These are phyloP conservation scores for Strix aluco DNA, from an alignment of 2,113 vertebrate genomes.

Conservation along the genomic window DNA sequence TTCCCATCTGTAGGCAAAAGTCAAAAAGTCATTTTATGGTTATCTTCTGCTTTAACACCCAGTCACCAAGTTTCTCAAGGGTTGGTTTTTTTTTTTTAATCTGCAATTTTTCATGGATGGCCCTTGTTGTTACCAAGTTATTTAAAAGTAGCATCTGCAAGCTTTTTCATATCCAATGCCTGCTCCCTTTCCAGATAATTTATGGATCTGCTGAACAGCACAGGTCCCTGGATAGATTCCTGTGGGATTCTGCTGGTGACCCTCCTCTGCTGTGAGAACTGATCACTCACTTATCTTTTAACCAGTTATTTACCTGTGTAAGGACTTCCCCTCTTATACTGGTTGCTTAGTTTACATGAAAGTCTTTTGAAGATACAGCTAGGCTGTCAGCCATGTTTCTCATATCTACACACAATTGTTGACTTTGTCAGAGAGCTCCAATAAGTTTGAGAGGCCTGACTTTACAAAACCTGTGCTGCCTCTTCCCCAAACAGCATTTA, in stretches of 20 bases:
- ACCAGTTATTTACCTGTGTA: not conserved
- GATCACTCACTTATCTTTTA: not conserved
- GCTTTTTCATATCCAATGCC: not conserved
- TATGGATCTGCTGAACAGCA: not conserved
- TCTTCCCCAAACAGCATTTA: not conserved
- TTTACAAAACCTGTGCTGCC: not conserved
- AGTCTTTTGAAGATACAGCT: not conserved
- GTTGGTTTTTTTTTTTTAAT: not conserved
- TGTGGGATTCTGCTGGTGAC: not conserved
- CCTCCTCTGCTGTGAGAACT: not conserved
- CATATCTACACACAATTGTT: not conserved
- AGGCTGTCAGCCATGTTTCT: not conserved
- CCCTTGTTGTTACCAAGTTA: not conserved
- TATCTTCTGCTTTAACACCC: not conserved
- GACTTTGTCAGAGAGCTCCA: not conserved
- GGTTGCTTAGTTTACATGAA: not conserved
- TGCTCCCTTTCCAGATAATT: not conserved
- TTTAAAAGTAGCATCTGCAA: not conserved
- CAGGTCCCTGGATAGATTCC: not conserved
- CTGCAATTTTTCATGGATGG: not conserved
- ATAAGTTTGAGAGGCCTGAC: not conserved
- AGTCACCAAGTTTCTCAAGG: not conserved
- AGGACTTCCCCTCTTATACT: not conserved
- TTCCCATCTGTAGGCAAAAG: not conserved
- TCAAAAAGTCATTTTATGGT: not conserved